Percentiles rank a stretch among this genome's conserved stretches.
Evolutionary conservation across 2,113 vertebrate species (phyloP).

Genomic region (Pseudorasbora parva): DNA sequence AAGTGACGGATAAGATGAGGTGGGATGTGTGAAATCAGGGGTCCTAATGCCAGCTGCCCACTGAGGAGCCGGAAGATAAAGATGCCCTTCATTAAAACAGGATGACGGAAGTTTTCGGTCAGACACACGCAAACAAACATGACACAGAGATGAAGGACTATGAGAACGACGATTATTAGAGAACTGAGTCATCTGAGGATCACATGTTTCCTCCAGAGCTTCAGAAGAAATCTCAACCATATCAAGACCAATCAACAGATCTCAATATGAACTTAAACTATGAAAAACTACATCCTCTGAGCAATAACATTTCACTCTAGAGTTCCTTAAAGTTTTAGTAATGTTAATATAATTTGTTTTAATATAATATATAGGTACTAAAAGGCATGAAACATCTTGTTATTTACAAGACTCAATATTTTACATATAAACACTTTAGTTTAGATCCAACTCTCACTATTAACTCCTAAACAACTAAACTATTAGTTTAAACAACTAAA

Average conservation of each 20-base stretch:
- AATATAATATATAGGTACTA: neutral
- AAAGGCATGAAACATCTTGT: neutral
- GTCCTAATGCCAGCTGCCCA: slow-evolving; percentile 42
- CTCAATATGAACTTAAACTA: neutral
- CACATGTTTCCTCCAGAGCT: neutral
- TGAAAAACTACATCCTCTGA: neutral
- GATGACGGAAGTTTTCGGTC: slow-evolving; percentile 4
- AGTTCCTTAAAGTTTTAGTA: neutral
- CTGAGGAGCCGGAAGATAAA: neutral
- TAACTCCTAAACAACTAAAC: no score
- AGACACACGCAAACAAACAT: slow-evolving; percentile 2
- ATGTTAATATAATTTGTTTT: no score
- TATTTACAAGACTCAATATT: no score
- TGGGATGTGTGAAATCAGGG: slow-evolving; percentile 39
- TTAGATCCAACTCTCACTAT: no score
- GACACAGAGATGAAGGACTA: slow-evolving; percentile 1
- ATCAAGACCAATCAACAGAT: neutral
- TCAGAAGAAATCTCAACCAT: neutral
- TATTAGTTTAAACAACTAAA: no score
- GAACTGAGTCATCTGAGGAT: neutral
- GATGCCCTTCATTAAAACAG: neutral
- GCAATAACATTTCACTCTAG: neutral
- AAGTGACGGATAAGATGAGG: slow-evolving; percentile 35
- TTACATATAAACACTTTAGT: no score
- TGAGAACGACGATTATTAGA: neutral